These are phyloP conservation scores for Karalla daura DNA, from an alignment of 2,797 vertebrate genomes.

Conservation along the genomic window DNA sequence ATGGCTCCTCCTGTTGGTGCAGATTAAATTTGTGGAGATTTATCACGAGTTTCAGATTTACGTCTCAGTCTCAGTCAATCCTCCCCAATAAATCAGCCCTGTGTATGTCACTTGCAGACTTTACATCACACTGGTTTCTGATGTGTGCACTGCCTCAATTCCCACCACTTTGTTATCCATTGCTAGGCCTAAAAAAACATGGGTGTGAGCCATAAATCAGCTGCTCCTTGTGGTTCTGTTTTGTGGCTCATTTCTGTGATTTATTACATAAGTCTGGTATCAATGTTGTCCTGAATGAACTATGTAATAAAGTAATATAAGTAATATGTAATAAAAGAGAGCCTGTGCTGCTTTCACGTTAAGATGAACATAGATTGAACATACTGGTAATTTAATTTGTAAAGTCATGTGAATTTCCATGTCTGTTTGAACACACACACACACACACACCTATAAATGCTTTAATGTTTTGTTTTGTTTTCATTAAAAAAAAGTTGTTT, in stretches of 20 bases:
- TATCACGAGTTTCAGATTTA: slow-evolving; percentile 43
- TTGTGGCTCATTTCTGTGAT: neutral
- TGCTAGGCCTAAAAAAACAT: neutral
- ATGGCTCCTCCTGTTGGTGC: neutral
- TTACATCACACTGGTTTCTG: neutral
- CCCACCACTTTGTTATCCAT: slow-evolving; percentile 4
- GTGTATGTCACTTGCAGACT: slow-evolving; percentile 21
- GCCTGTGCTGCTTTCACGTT: neutral
- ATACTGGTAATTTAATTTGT: neutral
- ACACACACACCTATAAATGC: neutral
- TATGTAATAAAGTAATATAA: neutral
- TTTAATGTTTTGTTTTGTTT: too few relatives aligned
- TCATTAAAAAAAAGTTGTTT: too few relatives aligned
- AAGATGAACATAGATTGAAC: neutral
- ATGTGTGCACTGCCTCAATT: slow-evolving; percentile 1
- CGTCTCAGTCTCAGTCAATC: slow-evolving; percentile 1
- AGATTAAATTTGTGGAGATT: slow-evolving; percentile 25
- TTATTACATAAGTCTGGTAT: neutral
- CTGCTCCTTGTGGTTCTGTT: neutral
- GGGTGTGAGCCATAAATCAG: neutral
- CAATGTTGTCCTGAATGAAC: neutral
- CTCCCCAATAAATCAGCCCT: slow-evolving; percentile 38
- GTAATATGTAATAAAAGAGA: neutral
- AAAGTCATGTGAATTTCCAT: neutral
- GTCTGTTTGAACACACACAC: neutral